These are phyloP conservation scores for Nezara viridula DNA, from an alignment of 2,888 invertebrate species.

Conservation along the genomic window DNA sequence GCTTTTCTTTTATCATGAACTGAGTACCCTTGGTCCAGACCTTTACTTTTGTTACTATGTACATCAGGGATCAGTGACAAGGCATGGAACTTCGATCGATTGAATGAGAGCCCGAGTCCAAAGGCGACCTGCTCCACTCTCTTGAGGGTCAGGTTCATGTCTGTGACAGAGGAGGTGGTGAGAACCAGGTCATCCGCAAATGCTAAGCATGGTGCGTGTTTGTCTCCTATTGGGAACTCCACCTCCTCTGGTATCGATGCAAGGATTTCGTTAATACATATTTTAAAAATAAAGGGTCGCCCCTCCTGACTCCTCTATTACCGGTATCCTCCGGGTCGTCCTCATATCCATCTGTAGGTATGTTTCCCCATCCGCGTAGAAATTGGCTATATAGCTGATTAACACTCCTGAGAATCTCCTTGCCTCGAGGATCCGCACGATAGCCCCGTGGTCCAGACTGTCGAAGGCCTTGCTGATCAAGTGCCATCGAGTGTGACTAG, in stretches of 20 bases:
- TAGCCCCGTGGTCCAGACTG: background rate
- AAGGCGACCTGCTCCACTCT: too few relatives aligned
- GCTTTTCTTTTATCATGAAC: too few relatives aligned
- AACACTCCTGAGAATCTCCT: background rate
- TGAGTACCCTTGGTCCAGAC: too few relatives aligned
- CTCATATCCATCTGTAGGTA: background rate
- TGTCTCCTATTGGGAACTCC: too few relatives aligned
- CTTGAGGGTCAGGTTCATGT: too few relatives aligned
- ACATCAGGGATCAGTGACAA: too few relatives aligned
- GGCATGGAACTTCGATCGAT: too few relatives aligned
- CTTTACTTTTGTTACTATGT: too few relatives aligned
- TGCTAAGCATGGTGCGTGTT: too few relatives aligned
- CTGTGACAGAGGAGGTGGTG: too few relatives aligned
- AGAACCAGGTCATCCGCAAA: too few relatives aligned
- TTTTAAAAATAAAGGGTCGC: background rate
- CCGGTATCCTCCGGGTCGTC: background rate
- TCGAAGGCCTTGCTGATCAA: background rate
- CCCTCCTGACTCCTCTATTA: background rate
- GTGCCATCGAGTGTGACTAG: background rate
- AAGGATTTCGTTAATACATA: background rate
- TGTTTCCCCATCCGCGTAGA: background rate
- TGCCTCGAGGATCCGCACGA: background rate
- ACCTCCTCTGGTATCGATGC: background rate
- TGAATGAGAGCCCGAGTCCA: too few relatives aligned
- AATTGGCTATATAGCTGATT: background rate